These are phyloP conservation scores for Rhyacophila evoluta DNA, from an alignment of 2,888 invertebrate species.

Conservation along the genomic window DNA sequence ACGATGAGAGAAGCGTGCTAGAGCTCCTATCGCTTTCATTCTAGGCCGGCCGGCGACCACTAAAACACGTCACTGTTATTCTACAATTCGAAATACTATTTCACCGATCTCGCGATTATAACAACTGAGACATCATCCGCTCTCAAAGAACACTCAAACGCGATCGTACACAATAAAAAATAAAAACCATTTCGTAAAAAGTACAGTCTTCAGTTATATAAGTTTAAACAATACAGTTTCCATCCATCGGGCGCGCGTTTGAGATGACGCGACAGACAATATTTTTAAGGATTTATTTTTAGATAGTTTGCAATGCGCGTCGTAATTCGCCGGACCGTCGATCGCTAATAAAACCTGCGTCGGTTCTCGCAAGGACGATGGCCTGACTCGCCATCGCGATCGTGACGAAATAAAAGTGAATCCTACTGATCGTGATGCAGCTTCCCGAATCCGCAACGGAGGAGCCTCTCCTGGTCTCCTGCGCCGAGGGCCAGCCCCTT, in stretches of 20 bases:
- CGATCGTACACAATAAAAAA: not conserved
- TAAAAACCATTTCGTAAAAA: not conserved
- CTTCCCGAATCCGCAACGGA: constrained; percentile 30
- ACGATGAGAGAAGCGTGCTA: constrained; percentile 3
- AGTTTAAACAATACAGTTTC: constrained; percentile 38
- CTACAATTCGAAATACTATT: not conserved
- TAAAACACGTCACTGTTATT: not conserved
- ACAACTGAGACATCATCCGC: not conserved
- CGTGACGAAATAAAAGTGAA: constrained; percentile 62
- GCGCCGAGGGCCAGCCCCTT: constrained; percentile 47
- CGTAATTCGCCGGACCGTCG: constrained; percentile 46
- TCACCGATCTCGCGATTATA: not conserved
- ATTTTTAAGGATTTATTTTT: constrained; percentile 69
- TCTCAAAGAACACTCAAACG: not conserved
- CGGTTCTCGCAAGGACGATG: constrained; percentile 63
- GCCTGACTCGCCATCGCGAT: constrained; percentile 63
- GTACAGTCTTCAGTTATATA: constrained; percentile 32
- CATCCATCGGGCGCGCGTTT: constrained; percentile 36
- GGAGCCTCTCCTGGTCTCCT: constrained; percentile 38
- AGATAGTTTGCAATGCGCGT: constrained; percentile 57
- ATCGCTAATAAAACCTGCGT: constrained; percentile 41
- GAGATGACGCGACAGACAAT: constrained; percentile 61
- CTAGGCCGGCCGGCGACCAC: constrained; percentile 1
- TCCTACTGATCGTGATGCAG: constrained; percentile 61
- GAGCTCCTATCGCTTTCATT: not conserved